Evolutionary conservation across 2,888 invertebrate genomes (phyloP).

Genomic region (Gibbula magus): DNA sequence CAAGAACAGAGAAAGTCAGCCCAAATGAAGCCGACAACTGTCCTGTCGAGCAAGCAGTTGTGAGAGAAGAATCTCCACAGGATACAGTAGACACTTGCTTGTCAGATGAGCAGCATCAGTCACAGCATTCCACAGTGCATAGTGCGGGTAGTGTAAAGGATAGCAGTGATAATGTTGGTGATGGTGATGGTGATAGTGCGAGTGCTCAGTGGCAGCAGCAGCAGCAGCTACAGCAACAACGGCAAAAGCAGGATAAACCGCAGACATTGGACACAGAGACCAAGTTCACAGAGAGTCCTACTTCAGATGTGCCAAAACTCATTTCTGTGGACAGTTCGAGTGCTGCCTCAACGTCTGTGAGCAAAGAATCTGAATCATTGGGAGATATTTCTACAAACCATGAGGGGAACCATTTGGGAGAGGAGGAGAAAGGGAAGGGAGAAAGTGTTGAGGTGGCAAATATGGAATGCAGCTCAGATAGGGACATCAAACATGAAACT

Average conservation of each 20-base stretch:
- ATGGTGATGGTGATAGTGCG: neutral
- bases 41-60: neutral
- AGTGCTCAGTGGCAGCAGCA: conserved; percentile 7
- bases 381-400: neutral
- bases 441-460: neutral
- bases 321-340: neutral
- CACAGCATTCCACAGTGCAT: conserved; percentile 25
- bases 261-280: neutral
- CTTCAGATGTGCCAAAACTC: conserved; percentile 10
- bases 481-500: conserved; percentile 10
- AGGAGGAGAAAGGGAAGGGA: neutral
- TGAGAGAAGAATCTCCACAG: conserved; percentile 14
- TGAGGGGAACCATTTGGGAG: neutral
- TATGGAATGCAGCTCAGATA: neutral
- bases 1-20: neutral
- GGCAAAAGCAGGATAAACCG: neutral
- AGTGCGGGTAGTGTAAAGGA: neutral
- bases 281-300: neutral
- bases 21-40: neutral
- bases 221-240: neutral
- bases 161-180: neutral
- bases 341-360: neutral
- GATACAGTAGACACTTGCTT: neutral
- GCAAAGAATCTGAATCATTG: too few species aligned
- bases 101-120: neutral